A percentile compares a stretch with the other conserved stretches of the same genome.
Conservation (phyloP, 64 coral and sea anemone species). For the Stichodactyla mertensii region DNA sequence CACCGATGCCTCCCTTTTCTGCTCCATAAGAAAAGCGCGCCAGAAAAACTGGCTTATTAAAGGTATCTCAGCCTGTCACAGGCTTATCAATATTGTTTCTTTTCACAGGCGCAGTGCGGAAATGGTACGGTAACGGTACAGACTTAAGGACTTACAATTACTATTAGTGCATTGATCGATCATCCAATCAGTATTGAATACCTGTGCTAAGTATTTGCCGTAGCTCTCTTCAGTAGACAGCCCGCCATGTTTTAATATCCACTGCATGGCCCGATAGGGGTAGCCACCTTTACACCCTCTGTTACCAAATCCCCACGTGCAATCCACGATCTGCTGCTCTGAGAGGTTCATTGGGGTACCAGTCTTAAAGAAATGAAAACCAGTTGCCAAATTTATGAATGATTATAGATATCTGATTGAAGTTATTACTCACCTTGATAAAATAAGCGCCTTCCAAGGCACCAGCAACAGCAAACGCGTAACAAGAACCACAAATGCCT, state of each 20-base stretch:
- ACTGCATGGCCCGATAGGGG: slow-evolving; percentile 90
- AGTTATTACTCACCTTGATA: slow-evolving; percentile 55
- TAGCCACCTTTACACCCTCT: slow-evolving; percentile 97
- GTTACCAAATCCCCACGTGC: slow-evolving; percentile 99
- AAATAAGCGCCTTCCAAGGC: slow-evolving; percentile 94
- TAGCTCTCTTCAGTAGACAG: slow-evolving; percentile 84
- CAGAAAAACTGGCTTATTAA: no score
- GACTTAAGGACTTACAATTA: no score
- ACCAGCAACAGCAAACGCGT: slow-evolving; percentile 86
- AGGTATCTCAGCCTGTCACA: no score
- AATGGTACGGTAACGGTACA: no score
- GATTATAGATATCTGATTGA: not conserved
- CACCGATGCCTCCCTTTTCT: no score
- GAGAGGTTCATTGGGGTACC: slow-evolving; percentile 72
- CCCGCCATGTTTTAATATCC: slow-evolving; percentile 97
- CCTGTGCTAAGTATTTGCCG: slow-evolving; percentile 95
- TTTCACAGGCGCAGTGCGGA: no score
- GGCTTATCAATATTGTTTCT: no score
- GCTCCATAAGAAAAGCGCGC: no score
- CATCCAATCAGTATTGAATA: not conserved
- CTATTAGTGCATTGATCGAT: no score
- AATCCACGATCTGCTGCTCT: slow-evolving; percentile 96
- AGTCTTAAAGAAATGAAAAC: slow-evolving; percentile 43
- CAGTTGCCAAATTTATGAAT: not conserved
- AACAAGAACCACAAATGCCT: slow-evolving; percentile 95